Evolutionary conservation across 2,113 vertebrate species (phyloP), one percentile per base, ranked within the genome.

Genomic region (Phalacrocorax carbo): DNA sequence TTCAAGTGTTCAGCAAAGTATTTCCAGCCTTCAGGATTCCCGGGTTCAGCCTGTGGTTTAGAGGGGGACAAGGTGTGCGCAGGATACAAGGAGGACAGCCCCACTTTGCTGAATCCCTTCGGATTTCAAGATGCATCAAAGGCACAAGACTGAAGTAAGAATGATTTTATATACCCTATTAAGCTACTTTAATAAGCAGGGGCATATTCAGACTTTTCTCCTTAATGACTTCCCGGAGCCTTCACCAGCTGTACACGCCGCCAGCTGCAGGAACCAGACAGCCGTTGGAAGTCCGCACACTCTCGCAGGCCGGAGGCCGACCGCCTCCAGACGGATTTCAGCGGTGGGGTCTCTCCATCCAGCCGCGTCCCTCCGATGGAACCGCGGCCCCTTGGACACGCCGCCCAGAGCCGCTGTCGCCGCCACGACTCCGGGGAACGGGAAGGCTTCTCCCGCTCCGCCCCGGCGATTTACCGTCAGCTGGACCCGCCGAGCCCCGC

Each of bases 121-220:
- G 4, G 27, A 27, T 69, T 86, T 42, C 51, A 21, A 42, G 23
- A 22, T 7, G 34, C 71, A 64, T 4, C 25, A 54, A 49, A 68
- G 57, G 18, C 49, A 69, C 4, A 8, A 9, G 30, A 38, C 0
- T 3, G 32, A 73, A 61, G 42, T 7, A 34, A 57, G 9, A 15
- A 21, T 2, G 13, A 30, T 14, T 69, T 69, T 20, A 20, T 13
- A 23, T 2, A 13, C 3, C 5, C 13, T 34, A 7, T 30, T n/a
- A 25, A n/a, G 3, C 0, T 1, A 18, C 26, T 69, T 55, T 5
- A 11, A 1, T 15, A 26, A 49, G 3, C 2, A 26, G 0, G 2
- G 34, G 42, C 42, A 27, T 42, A 3, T 40, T n/a, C 36, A 36
- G 29, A 5, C 8, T 9, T 34, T 76, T 36, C 38, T 75, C n/a